Percentiles rank a stretch among this genome's conserved stretches.
Evolutionary conservation across 2,888 invertebrate genomes (phyloP).

Genomic region (Tetropium fuscum): DNA sequence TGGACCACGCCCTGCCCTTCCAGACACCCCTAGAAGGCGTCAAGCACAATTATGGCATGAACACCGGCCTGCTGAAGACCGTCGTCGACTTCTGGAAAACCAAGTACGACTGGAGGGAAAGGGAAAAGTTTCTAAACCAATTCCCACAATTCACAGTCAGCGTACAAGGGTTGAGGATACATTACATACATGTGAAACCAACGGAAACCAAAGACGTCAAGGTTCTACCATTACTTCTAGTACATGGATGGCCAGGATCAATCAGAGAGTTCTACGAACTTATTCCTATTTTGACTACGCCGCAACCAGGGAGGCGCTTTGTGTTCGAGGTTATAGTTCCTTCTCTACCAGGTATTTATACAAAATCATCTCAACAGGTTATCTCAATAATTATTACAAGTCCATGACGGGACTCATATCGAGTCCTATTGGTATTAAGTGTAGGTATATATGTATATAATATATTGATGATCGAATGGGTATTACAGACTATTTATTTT

Average conservation of each 20-base stretch:
- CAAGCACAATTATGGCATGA: constrained; percentile 85
- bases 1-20: too few species aligned
- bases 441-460: too few species aligned
- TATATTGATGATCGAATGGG: too few species aligned
- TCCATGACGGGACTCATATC: too few species aligned
- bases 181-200: constrained; percentile 70
- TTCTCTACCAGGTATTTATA: constrained; percentile 69
- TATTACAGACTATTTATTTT: too few species aligned
- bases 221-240: constrained; percentile 75
- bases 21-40: constrained; percentile 72
- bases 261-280: constrained; percentile 86
- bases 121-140: constrained; percentile 72
- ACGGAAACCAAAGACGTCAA: constrained; percentile 56
- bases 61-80: constrained; percentile 73
- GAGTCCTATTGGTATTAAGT: too few species aligned
- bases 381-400: too few species aligned
- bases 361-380: too few species aligned
- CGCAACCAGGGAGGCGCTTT: constrained; percentile 66
- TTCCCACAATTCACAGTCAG: constrained; percentile 70
- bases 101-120: constrained; percentile 74
- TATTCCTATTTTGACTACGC: constrained; percentile 75
- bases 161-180: constrained; percentile 78
- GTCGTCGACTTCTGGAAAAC: constrained; percentile 81
- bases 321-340: constrained; percentile 75
- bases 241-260: constrained; percentile 94